Percentiles rank a stretch among this genome's conserved stretches.
phyloP scores from a whole-genome alignment of 1,140 invertebrate species.

The Wiebesia pumilae region DNA sequence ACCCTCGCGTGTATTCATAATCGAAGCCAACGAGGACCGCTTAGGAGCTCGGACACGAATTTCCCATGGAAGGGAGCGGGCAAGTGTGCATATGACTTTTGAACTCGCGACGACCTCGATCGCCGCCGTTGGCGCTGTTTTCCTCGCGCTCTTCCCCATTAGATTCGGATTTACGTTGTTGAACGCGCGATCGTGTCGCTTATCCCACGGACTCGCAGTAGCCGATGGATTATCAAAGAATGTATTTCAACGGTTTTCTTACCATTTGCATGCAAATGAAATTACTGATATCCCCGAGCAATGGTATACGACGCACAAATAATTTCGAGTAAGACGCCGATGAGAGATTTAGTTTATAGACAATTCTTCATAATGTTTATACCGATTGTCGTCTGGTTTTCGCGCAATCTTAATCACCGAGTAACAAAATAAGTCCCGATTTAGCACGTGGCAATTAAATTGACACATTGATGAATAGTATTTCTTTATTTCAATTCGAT shows the following conservation, averaged over 20 bases:
- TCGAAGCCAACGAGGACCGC: constrained; percentile 10
- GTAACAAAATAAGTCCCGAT: too few species aligned
- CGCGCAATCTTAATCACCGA: too few species aligned
- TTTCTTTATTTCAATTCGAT: too few species aligned
- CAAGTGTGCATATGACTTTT: constrained; percentile 48
- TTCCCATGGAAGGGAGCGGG: constrained; percentile 40
- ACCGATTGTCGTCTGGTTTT: too few species aligned
- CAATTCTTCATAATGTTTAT: too few species aligned
- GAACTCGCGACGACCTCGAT: constrained; percentile 54
- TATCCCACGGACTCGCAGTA: neutral
- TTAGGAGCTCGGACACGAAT: neutral
- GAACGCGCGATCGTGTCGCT: neutral
- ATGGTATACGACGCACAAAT: neutral
- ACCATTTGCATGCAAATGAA: neutral
- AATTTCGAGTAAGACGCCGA: neutral
- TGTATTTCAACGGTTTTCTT: neutral
- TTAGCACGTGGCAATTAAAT: too few species aligned
- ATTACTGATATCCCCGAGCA: neutral
- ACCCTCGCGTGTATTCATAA: neutral
- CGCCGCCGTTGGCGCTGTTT: constrained; percentile 11
- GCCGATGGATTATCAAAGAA: neutral
- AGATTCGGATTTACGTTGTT: neutral
- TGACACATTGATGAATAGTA: too few species aligned
- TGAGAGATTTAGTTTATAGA: too few species aligned
- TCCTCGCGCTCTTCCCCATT: neutral